Base-by-base conservation (phyloP, 35 echinoderm and acorn worm genomes). In the Antedon bifida region DNA sequence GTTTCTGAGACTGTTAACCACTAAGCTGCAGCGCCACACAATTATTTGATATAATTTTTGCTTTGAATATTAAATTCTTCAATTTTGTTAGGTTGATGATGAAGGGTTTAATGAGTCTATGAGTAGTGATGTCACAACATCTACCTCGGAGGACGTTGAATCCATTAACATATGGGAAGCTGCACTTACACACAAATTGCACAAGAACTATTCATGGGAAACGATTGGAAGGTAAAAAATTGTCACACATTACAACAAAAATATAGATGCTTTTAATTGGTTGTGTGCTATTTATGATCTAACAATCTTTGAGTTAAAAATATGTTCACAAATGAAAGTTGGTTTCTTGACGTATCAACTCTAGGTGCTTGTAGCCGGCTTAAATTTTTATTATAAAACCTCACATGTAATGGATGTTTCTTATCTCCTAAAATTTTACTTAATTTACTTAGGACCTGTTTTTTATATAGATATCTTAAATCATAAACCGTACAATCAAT, bases 91-190 rank as follows among this genome's bases (percentile, higher is more conserved):
- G 73, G 85, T 85, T 35, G 91, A 89, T 73, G 91, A 93, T 83
- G 91, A 93, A 56, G 91, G 87, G 0, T 93, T 89, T 73, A 87
- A 93, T 86, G 91, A 93, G 35, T 77, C 83, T 17, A 51, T 64
- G 0, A 85, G 82, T 32, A 79, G 81, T 39, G 74, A 73, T 0
- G 3, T 82, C 12, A 64, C 84, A 35, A 51, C 83, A 12, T 73
- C 83, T 5, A 85, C 90, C 78, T 29, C 85, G 23, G 89, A 86
- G 9, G 81, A 75, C 12, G 88, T 81, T 28, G 80, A 87, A 32
- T 38, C 79, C 31, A 84, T 85, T 81, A 83, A 88, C 28, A 29
- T 64, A 31, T 64, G 39, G 39, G 30, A 64, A 33, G 42, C 55
- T 83, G 55, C 39, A 78, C 10, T 78, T 11, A 36, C 76, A 31